These are phyloP conservation scores for Vanacampus margaritifer DNA, from an alignment of 2,113 vertebrate genomes.

Conservation along the genomic window DNA sequence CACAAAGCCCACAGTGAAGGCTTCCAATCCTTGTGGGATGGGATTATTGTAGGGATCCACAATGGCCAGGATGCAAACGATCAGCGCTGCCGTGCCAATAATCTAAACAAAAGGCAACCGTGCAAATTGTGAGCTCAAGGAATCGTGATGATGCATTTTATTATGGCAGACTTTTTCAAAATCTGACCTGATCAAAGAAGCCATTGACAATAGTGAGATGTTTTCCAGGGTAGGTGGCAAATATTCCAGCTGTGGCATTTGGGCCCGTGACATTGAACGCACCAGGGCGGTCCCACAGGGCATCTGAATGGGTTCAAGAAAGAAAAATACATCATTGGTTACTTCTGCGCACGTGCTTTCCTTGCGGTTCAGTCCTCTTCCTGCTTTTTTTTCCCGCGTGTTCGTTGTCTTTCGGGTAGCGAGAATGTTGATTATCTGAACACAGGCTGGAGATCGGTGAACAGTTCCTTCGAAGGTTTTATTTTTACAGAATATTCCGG, in stretches of 20 bases:
- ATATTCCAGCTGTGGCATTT: slow-evolving; percentile 83
- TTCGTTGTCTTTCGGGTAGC: no score
- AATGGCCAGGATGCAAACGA: slow-evolving; percentile 92
- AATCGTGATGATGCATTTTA: not conserved
- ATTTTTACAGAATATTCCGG: no score
- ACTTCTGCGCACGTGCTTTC: not conserved
- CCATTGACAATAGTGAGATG: slow-evolving; percentile 87
- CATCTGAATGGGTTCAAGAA: slow-evolving; percentile 69
- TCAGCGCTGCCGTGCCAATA: slow-evolving; percentile 89
- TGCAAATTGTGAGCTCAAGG: not conserved
- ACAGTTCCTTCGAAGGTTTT: no score
- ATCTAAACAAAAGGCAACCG: slow-evolving; percentile 66
- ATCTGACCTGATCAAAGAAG: slow-evolving; percentile 93
- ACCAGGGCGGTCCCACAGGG: slow-evolving; percentile 77
- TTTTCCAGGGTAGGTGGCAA: slow-evolving; percentile 86
- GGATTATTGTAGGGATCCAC: slow-evolving; percentile 94
- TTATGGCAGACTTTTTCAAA: not conserved
- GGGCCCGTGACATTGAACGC: slow-evolving; percentile 66
- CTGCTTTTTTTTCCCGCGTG: no score
- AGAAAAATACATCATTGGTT: not conserved
- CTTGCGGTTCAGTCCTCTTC: not conserved
- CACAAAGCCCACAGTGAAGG: slow-evolving; percentile 94
- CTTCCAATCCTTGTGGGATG: slow-evolving; percentile 86
- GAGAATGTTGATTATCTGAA: no score
- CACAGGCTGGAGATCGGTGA: no score